Evolutionary conservation across 1,140 invertebrate genomes (phyloP).

Genomic region (Pseudomyrmex pallidus): DNA sequence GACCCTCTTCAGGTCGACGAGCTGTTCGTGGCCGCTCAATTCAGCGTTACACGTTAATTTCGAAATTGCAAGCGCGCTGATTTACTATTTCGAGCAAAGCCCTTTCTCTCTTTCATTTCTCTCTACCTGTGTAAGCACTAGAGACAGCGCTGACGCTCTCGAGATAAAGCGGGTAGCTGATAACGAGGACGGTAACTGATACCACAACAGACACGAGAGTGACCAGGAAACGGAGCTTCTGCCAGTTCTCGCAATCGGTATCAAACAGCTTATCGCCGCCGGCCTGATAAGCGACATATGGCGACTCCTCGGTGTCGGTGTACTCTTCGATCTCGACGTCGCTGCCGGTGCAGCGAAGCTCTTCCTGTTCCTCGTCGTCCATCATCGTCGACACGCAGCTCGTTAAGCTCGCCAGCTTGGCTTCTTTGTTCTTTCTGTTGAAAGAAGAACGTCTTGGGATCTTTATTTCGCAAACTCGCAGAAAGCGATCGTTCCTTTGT

Average conservation of each 20-base stretch:
- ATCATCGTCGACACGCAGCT: conserved; percentile 77
- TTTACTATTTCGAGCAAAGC: neutral
- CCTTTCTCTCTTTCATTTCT: too few species aligned
- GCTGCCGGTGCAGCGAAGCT: conserved; percentile 80
- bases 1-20: neutral
- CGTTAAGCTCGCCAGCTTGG: conserved; percentile 73
- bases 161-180: conserved; percentile 81
- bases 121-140: conserved; percentile 81
- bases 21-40: neutral
- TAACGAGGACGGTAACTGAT: conserved; percentile 78
- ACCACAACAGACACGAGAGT: conserved; percentile 75
- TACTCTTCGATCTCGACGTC: conserved; percentile 82
- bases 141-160: conserved; percentile 79
- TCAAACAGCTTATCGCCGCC: conserved; percentile 80
- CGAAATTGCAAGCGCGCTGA: neutral
- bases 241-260: conserved; percentile 79
- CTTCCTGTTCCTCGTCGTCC: conserved; percentile 83
- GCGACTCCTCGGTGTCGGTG: conserved; percentile 81
- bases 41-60: conserved; percentile 19
- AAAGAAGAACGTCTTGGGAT: neutral
- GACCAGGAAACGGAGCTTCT: conserved; percentile 79
- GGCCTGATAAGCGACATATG: conserved; percentile 79
- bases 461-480: neutral
- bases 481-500: neutral
- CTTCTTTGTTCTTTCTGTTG: conserved; percentile 20